Percentiles rank a stretch among this genome's conserved stretches.
Conservation (phyloP, 2,113 vertebrate species). For the Ciconia maguari region DNA sequence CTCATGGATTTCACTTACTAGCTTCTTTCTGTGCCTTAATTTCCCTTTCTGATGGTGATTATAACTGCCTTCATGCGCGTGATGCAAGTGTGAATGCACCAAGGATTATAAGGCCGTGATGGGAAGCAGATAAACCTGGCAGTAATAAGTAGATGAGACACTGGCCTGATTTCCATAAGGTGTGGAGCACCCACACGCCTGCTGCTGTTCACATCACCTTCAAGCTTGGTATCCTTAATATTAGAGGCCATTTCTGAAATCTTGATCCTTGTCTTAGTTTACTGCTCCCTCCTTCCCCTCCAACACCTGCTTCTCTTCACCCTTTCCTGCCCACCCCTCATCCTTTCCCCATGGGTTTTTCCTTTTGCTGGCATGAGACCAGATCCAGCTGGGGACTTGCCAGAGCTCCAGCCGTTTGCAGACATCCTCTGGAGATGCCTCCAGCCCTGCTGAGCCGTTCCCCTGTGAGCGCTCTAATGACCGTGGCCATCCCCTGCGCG, state of each 20-base stretch:
- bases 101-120: not conserved
- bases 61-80: not conserved
- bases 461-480: rapidly evolving
- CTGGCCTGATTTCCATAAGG: not conserved
- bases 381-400: not conserved
- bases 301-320: not conserved
- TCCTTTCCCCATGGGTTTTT: not conserved
- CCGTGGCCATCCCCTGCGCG: rapidly evolving
- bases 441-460: not conserved
- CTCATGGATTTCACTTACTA: not conserved
- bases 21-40: not conserved
- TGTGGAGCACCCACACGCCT: constrained; percentile 17
- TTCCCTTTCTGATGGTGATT: not conserved
- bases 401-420: not conserved
- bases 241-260: not conserved
- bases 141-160: not conserved
- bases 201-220: not conserved
- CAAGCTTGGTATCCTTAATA: not conserved
- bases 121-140: not conserved
- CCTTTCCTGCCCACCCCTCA: not conserved
- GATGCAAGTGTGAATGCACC: not conserved
- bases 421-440: not conserved
- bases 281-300: not conserved
- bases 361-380: not conserved
- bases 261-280: not conserved